Evolutionary conservation across 1,140 invertebrate species (phyloP).

Genomic region (Radopholus similis): DNA sequence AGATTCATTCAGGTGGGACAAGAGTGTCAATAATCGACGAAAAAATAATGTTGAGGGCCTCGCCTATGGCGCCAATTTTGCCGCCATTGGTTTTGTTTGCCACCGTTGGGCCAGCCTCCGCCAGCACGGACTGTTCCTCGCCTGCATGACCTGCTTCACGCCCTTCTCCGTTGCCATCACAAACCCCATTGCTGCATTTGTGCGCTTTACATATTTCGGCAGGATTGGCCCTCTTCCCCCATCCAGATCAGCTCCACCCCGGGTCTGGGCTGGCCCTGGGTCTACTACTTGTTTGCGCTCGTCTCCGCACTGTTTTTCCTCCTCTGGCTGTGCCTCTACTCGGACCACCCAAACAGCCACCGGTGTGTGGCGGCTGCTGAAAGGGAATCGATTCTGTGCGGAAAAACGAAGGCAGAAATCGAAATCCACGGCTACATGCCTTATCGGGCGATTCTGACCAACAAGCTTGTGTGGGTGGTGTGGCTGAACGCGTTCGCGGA

Average conservation of each 20-base stretch:
- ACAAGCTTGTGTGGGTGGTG: conserved; percentile 25
- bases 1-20: conserved; percentile 28
- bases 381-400: conserved; percentile 18
- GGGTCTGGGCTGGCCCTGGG: conserved; percentile 32
- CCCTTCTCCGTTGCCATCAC: conserved; percentile 13
- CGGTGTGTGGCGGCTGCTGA: conserved; percentile 19
- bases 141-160: conserved; percentile 24
- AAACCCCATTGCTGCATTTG: conserved; percentile 16
- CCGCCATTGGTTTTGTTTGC: conserved; percentile 39
- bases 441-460: conserved; percentile 32
- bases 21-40: neutral
- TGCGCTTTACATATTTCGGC: conserved; percentile 3
- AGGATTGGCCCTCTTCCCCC: neutral
- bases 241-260: conserved; percentile 16
- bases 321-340: conserved; percentile 30
- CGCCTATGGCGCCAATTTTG: conserved; percentile 42
- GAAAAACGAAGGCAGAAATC: conserved; percentile 26
- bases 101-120: conserved; percentile 34
- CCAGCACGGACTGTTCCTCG: conserved; percentile 42
- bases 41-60: conserved; percentile 25
- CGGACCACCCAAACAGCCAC: conserved; percentile 38
- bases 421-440: conserved; percentile 32
- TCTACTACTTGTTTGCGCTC: conserved; percentile 14
- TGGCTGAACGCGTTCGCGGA: conserved; percentile 47
- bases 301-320: conserved; percentile 11